A percentile compares a stretch with the other conserved stretches of the same genome.
phyloP scores from a whole-genome alignment of 1,140 invertebrate genomes.

The Gonatopus flavifemur region DNA sequence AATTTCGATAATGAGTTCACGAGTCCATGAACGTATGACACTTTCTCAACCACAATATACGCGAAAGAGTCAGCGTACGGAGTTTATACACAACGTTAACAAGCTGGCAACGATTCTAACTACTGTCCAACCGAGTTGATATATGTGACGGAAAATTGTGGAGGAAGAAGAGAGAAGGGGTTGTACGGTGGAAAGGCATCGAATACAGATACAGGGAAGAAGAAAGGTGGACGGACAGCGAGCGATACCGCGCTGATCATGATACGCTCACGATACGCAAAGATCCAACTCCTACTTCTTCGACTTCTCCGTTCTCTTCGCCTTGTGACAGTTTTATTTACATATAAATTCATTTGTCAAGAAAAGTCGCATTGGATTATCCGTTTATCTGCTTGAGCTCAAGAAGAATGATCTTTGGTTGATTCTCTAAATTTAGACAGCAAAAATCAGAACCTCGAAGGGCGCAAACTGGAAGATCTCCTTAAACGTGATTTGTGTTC shows the following conservation, averaged over 20 bases:
- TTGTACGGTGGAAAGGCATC: slow-evolving; percentile 3
- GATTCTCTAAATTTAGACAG: not conserved
- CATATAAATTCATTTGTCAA: slow-evolving; percentile 48
- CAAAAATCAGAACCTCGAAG: not conserved
- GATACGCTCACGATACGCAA: too few species aligned
- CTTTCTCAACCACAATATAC: not conserved
- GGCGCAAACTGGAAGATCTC: slow-evolving; percentile 14
- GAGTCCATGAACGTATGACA: not conserved
- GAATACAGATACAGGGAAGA: slow-evolving; percentile 8
- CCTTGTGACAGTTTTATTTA: slow-evolving; percentile 42
- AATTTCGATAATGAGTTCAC: not conserved
- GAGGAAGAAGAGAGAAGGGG: slow-evolving; percentile 33
- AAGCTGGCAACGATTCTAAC: slow-evolving; percentile 58
- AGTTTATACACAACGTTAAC: slow-evolving; percentile 43
- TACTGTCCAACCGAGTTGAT: slow-evolving; percentile 53
- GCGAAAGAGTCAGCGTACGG: not conserved
- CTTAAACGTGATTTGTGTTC: slow-evolving; percentile 58
- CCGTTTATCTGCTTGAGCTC: too few species aligned
- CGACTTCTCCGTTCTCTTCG: not conserved
- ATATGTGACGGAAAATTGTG: slow-evolving; percentile 59
- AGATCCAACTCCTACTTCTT: too few species aligned
- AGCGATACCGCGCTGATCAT: slow-evolving; percentile 1
- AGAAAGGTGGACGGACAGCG: slow-evolving; percentile 13
- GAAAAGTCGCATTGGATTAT: slow-evolving; percentile 50
- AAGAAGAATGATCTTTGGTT: too few species aligned